phyloP scores from a whole-genome alignment of 2,888 invertebrate genomes.

The Amphipyra berbera region DNA sequence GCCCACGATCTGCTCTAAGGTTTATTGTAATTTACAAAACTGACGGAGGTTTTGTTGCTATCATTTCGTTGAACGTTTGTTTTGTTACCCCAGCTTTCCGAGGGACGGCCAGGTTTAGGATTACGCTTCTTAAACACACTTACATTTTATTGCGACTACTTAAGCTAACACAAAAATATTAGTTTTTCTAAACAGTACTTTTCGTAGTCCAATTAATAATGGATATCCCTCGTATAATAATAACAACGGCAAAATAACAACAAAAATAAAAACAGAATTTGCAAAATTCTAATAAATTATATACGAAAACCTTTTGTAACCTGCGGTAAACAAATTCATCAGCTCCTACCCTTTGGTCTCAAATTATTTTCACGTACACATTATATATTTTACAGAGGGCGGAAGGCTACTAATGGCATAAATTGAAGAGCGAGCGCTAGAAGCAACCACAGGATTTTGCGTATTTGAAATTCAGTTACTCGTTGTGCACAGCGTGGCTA shows the following conservation, averaged over 20 bases:
- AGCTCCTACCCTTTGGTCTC: constrained; percentile 68
- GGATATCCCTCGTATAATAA: constrained; percentile 39
- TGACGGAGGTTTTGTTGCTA: constrained; percentile 83
- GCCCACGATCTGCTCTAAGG: constrained; percentile 83
- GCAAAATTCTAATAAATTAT: constrained; percentile 51
- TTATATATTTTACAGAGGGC: constrained; percentile 74
- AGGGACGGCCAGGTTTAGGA: constrained; percentile 62
- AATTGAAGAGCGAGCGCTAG: constrained; percentile 82
- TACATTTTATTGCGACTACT: constrained; percentile 45
- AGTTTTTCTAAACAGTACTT: constrained; percentile 31
- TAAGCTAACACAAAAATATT: constrained; percentile 40
- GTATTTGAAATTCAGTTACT: constrained; percentile 86
- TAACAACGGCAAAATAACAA: constrained; percentile 42
- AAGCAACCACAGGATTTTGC: constrained; percentile 83
- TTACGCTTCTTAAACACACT: constrained; percentile 58
- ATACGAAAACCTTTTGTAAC: constrained; percentile 59
- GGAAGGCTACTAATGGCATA: constrained; percentile 84
- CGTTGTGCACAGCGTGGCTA: constrained; percentile 68
- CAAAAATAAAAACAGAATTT: constrained; percentile 51
- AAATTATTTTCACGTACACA: constrained; percentile 71
- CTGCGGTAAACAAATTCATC: constrained; percentile 69
- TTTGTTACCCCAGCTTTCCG: constrained; percentile 71
- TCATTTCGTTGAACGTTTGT: constrained; percentile 79
- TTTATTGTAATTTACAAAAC: constrained; percentile 89
- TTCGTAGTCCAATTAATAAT: constrained; percentile 32